These are phyloP conservation scores for Drosophila aldrichi DNA, from an alignment of 2,888 invertebrate species.

Conservation along the genomic window DNA sequence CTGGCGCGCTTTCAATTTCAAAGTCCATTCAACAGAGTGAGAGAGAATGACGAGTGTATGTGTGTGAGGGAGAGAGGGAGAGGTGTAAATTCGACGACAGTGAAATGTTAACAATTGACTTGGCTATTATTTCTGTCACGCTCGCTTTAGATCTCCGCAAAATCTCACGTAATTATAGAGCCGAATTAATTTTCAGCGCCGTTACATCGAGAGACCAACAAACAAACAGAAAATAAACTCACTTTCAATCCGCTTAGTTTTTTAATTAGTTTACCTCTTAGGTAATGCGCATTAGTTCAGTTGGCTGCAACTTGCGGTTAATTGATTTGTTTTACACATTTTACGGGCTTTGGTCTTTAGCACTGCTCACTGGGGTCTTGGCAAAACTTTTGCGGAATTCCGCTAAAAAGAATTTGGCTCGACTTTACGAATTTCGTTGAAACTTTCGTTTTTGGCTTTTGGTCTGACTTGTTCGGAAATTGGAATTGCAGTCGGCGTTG, in stretches of 20 bases:
- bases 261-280: slow-evolving; percentile 49
- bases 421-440: slow-evolving; percentile 15
- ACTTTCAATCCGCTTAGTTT: slow-evolving; percentile 23
- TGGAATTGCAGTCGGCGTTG: slow-evolving; percentile 62
- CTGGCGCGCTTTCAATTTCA: slow-evolving; percentile 27
- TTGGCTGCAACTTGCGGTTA: slow-evolving; percentile 6
- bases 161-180: slow-evolving; percentile 34
- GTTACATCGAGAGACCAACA: slow-evolving; percentile 3
- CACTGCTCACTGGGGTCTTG: not conserved
- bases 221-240: slow-evolving; percentile 9
- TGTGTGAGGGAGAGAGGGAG: not conserved
- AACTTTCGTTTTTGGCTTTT: slow-evolving; percentile 70
- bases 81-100: slow-evolving; percentile 42
- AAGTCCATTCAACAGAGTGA: slow-evolving; percentile 2
- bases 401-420: slow-evolving; percentile 27
- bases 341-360: not conserved
- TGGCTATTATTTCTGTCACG: slow-evolving; percentile 32
- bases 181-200: slow-evolving; percentile 20
- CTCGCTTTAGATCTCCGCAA: slow-evolving; percentile 32
- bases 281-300: slow-evolving; percentile 39
- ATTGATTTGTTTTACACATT: slow-evolving; percentile 35
- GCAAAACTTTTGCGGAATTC: slow-evolving; percentile 27
- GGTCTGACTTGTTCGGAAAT: slow-evolving; percentile 43
- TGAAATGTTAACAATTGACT: slow-evolving; percentile 67
- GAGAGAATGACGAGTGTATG: not conserved